Percentiles rank a stretch among this genome's conserved stretches.
phyloP scores from a whole-genome alignment of 2,888 invertebrate genomes.

The Dicycla oo region DNA sequence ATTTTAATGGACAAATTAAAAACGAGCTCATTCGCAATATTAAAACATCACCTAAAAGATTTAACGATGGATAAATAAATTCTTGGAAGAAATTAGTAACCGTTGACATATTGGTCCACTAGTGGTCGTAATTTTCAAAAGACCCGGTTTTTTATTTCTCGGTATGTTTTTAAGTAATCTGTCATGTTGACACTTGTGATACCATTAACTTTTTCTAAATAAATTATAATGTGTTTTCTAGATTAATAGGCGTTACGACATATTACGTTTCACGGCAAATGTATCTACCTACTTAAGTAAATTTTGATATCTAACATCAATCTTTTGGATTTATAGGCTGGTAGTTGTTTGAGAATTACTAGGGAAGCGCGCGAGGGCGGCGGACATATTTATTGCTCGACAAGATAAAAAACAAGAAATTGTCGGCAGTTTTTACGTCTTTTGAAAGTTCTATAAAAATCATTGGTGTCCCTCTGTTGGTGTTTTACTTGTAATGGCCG shows the following conservation, averaged over 20 bases:
- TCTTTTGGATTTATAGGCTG: constrained; percentile 86
- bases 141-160: constrained; percentile 56
- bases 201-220: constrained; percentile 75
- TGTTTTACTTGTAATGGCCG: constrained; percentile 71
- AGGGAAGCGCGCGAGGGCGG: constrained; percentile 80
- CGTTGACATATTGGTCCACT: constrained; percentile 55
- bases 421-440: constrained; percentile 79
- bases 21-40: constrained; percentile 48
- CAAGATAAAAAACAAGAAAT: constrained; percentile 83
- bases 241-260: constrained; percentile 85
- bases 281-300: constrained; percentile 79
- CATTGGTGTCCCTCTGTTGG: constrained; percentile 70
- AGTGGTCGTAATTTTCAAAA: constrained; percentile 48
- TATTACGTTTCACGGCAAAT: constrained; percentile 84
- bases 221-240: constrained; percentile 77
- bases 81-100: constrained; percentile 58
- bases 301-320: constrained; percentile 87
- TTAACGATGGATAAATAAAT: constrained; percentile 42
- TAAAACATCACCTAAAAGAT: constrained; percentile 44
- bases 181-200: constrained; percentile 73
- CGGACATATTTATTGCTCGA: constrained; percentile 84
- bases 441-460: constrained; percentile 74
- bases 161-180: constrained; percentile 63
- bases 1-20: constrained; percentile 34
- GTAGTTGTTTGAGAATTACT: constrained; percentile 79